phyloP scores from a whole-genome alignment of 2,888 invertebrate genomes.

The Thera obeliscata region DNA sequence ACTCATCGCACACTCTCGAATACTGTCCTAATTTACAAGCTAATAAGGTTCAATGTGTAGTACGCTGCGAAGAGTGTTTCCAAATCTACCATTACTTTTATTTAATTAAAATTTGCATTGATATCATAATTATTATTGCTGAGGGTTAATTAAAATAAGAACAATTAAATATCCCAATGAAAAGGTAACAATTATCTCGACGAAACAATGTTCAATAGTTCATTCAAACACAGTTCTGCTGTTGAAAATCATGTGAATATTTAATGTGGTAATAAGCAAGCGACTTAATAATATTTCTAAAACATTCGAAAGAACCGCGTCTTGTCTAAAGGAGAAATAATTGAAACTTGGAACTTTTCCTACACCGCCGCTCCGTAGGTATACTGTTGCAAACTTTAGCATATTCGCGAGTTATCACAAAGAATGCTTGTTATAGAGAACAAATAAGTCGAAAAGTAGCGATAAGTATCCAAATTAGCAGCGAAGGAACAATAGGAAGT shows the following conservation, averaged over 20 bases:
- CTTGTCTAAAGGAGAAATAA: neutral
- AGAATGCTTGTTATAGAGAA: neutral
- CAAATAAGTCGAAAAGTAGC: constrained; percentile 7
- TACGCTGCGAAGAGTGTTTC: neutral
- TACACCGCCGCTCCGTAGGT: neutral
- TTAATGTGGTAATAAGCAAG: neutral
- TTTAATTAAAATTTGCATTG: constrained; percentile 2
- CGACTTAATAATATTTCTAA: neutral
- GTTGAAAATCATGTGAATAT: neutral
- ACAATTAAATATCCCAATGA: neutral
- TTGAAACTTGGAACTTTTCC: neutral
- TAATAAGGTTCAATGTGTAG: neutral
- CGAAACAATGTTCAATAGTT: neutral
- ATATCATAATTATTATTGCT: neutral
- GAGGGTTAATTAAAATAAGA: neutral
- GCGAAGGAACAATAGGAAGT: constrained; percentile 11
- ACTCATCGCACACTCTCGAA: neutral
- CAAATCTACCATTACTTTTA: neutral
- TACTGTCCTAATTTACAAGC: neutral
- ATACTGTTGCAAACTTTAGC: neutral
- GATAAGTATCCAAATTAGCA: constrained; percentile 7
- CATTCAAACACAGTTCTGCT: neutral
- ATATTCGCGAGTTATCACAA: neutral
- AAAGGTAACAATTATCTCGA: neutral
- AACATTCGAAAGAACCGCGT: neutral